phyloP scores from a whole-genome alignment of 2,888 invertebrate species.

The Mythimna lalbum region DNA sequence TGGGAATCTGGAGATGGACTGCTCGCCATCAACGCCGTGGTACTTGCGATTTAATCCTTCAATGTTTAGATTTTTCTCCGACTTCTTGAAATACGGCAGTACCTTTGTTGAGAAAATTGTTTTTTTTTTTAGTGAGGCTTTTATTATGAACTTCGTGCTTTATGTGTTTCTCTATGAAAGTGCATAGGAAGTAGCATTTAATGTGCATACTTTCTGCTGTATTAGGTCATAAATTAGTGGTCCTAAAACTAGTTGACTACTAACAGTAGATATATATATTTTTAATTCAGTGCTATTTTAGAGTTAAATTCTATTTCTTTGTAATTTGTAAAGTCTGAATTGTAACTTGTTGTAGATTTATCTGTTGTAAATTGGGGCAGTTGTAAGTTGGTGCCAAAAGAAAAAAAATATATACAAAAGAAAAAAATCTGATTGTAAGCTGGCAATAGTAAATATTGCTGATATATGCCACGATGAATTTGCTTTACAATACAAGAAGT shows the following conservation, averaged over 20 bases:
- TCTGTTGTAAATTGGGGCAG: no score
- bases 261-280: background rate
- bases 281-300: background rate
- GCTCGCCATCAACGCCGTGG: conserved; percentile 91
- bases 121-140: background rate
- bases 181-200: background rate
- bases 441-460: no score
- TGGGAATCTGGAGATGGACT: conserved; percentile 90
- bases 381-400: no score
- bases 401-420: no score
- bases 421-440: no score
- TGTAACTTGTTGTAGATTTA: no score
- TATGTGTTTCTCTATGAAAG: background rate
- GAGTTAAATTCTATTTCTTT: no score
- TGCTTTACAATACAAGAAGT: no score
- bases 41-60: conserved; percentile 86
- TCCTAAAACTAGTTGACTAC: no score
- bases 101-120: conserved; percentile 73
- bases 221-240: background rate
- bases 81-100: conserved; percentile 93
- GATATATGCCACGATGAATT: no score
- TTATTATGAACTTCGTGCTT: conserved; percentile 63
- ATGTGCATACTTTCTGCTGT: background rate
- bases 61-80: conserved; percentile 90
- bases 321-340: no score